Percentiles rank a stretch among this genome's conserved stretches.
Evolutionary conservation across 2,113 vertebrate species (phyloP).

Genomic region (Spermophilus dauricus): DNA sequence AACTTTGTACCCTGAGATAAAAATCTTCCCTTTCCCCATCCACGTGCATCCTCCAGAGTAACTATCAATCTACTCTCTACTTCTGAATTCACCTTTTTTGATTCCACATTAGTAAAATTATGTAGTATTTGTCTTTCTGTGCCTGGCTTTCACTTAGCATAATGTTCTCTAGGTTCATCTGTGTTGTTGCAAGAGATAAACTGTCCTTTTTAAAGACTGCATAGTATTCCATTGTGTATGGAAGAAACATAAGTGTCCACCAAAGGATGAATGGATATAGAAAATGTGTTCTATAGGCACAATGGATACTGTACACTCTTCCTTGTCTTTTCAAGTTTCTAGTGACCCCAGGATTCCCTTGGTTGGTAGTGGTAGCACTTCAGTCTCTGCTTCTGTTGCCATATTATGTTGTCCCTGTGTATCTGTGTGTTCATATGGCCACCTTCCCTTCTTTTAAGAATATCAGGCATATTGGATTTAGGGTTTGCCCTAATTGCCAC

Average conservation of each 20-base stretch:
- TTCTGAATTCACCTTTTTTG: background rate
- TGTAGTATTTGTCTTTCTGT: background rate
- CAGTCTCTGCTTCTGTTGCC: background rate
- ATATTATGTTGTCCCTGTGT: background rate
- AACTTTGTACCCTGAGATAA: background rate
- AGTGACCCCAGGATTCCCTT: background rate
- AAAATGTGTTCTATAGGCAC: background rate
- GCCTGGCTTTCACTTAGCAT: background rate
- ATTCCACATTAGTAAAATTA: background rate
- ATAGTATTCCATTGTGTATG: background rate
- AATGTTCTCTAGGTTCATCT: background rate
- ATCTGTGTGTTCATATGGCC: background rate
- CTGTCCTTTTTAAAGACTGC: background rate
- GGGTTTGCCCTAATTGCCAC: background rate
- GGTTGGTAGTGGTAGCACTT: background rate
- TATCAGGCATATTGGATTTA: background rate
- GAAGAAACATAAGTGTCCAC: background rate
- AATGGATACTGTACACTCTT: background rate
- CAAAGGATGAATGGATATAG: background rate
- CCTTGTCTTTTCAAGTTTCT: background rate
- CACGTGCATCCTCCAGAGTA: fast-evolving
- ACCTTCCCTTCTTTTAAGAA: background rate
- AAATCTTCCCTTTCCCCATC: background rate
- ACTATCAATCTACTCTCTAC: background rate
- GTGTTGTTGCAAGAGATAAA: background rate